Conservation (phyloP, 2,888 invertebrate genomes). For the Clistopyga incitator region DNA sequence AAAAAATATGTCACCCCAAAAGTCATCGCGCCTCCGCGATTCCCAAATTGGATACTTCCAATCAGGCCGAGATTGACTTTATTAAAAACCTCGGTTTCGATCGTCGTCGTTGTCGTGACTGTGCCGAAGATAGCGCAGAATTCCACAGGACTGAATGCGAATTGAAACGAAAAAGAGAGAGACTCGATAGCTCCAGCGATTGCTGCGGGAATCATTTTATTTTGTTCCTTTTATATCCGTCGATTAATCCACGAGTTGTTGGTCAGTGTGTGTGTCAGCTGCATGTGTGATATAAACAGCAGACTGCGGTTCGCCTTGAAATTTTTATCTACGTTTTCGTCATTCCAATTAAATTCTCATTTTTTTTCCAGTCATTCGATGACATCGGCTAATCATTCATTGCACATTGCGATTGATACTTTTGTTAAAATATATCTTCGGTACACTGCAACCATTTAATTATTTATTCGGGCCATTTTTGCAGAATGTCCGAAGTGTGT, state of each 20-base stretch:
- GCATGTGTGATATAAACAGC: not conserved
- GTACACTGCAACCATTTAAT: not conserved
- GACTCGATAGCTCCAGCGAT: conserved; percentile 31
- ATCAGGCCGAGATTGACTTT: conserved; percentile 36
- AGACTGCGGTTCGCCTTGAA: conserved; percentile 1
- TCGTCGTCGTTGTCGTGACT: conserved; percentile 37
- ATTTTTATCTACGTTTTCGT: not conserved
- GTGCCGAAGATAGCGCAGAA: conserved; percentile 19
- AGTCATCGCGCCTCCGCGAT: conserved; percentile 49
- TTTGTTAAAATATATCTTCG: not conserved
- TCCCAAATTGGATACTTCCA: conserved; percentile 49
- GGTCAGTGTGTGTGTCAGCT: not conserved
- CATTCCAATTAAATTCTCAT: conserved; percentile 4
- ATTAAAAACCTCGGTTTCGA: conserved; percentile 48
- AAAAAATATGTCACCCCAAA: conserved; percentile 25
- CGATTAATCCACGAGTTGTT: conserved; percentile 24
- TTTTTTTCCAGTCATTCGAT: not conserved
- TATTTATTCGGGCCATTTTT: not conserved
- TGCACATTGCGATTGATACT: not conserved
- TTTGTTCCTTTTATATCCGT: conserved; percentile 20
- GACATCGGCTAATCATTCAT: not conserved
- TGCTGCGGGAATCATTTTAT: conserved; percentile 44
- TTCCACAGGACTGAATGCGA: not conserved
- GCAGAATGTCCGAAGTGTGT: not conserved
- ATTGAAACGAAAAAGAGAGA: conserved; percentile 29